Conservation (phyloP, 2,888 invertebrate species). For the Eupithecia subfuscata region DNA sequence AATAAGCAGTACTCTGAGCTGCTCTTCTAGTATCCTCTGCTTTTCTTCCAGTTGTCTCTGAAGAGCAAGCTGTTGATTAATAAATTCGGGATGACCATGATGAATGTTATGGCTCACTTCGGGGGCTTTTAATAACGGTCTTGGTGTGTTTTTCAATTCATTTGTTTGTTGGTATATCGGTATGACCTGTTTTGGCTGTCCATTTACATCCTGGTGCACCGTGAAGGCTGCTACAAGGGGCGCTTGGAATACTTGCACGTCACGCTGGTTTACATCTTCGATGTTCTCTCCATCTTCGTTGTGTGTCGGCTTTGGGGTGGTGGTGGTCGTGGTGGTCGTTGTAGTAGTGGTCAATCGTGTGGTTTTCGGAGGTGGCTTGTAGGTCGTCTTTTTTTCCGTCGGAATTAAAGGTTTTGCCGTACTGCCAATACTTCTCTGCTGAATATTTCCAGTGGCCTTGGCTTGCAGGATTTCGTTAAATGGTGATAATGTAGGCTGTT, state of each 20-base stretch:
- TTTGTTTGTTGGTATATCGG: conserved; percentile 86
- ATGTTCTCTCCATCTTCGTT: conserved; percentile 87
- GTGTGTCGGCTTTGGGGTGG: conserved; percentile 87
- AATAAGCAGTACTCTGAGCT: conserved; percentile 86
- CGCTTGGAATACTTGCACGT: conserved; percentile 92
- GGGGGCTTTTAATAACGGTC: conserved; percentile 47
- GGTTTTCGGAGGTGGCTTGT: conserved; percentile 47
- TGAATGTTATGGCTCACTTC: conserved; percentile 33
- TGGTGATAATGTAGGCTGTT: conserved; percentile 70
- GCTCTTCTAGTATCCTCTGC: conserved; percentile 88
- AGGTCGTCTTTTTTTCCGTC: conserved; percentile 53
- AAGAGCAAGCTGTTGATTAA: conserved; percentile 69
- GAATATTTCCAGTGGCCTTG: conserved; percentile 66
- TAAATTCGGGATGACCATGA: conserved; percentile 58
- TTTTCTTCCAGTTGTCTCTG: conserved; percentile 86
- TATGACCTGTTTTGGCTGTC: conserved; percentile 91
- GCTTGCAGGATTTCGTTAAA: conserved; percentile 75
- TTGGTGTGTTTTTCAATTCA: conserved; percentile 50
- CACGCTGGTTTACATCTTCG: conserved; percentile 86
- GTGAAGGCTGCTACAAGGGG: conserved; percentile 94
- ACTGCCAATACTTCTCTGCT: conserved; percentile 74
- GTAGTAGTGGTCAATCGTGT: conserved; percentile 71
- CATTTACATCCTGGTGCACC: conserved; percentile 91
- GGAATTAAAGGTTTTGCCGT: conserved; percentile 56
- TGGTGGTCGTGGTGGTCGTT: conserved; percentile 83